Conservation (phyloP, 2,888 invertebrate species). For the Euphydryas editha region DNA sequence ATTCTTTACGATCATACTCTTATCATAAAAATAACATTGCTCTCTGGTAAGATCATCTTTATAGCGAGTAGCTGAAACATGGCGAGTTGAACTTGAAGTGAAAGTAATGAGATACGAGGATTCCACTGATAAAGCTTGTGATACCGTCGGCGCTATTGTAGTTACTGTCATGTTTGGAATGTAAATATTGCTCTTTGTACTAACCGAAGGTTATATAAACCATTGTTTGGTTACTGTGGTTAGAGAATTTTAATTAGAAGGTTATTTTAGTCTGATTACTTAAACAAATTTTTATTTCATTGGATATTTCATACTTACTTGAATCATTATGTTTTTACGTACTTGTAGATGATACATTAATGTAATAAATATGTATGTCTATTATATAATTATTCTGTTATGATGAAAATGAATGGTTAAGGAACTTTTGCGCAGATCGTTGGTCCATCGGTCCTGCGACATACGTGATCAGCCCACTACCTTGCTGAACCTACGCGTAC, state of each 20-base stretch:
- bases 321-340: too few species aligned
- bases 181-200: conserved; percentile 46
- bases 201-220: conserved; percentile 41
- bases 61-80: conserved; percentile 37
- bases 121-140: conserved; percentile 28
- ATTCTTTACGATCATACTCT: conserved; percentile 8
- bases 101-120: conserved; percentile 51
- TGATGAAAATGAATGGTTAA: too few species aligned
- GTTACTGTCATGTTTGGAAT: conserved; percentile 43
- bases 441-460: too few species aligned
- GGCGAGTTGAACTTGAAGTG: conserved; percentile 40
- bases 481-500: too few species aligned
- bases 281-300: not conserved
- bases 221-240: conserved; percentile 17
- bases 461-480: too few species aligned
- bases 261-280: not conserved
- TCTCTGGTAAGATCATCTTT: conserved; percentile 45
- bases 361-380: too few species aligned
- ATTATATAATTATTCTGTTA: too few species aligned
- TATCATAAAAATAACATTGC: conserved; percentile 43
- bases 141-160: conserved; percentile 44
- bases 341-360: too few species aligned
- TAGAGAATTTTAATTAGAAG: conserved; percentile 1
- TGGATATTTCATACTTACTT: not conserved
- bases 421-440: too few species aligned